These are phyloP conservation scores for Galaxea fascicularis DNA, from an alignment of 92 coral and sea anemone genomes.

Conservation along the genomic window DNA sequence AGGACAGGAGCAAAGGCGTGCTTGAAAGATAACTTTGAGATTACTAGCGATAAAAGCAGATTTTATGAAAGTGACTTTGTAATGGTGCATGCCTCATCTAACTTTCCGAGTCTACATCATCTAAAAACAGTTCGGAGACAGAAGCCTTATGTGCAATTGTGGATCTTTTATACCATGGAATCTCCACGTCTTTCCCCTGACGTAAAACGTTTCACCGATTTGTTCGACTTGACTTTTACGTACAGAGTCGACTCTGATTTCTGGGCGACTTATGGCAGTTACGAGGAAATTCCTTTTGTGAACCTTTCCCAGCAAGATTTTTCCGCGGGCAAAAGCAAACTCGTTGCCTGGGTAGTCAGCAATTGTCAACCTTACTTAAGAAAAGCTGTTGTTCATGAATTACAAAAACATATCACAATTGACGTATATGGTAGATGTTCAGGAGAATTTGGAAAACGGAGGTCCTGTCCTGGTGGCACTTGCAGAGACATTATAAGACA, in stretches of 20 bases:
- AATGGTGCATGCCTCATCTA: background rate
- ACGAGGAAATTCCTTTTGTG: background rate
- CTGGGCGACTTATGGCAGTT: conserved; percentile 7
- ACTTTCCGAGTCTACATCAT: background rate
- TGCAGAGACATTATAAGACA: too few relatives aligned
- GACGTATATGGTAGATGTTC: background rate
- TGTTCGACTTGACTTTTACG: conserved; percentile 13
- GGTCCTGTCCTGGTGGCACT: background rate
- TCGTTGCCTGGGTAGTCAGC: background rate
- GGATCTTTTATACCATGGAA: background rate
- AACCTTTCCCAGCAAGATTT: background rate
- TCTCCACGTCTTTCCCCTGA: background rate
- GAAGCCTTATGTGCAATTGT: conserved; percentile 7
- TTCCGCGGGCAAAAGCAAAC: background rate
- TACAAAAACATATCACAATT: conserved; percentile 9
- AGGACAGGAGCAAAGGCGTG: background rate
- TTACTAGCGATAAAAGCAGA: conserved; percentile 9
- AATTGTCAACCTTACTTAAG: background rate
- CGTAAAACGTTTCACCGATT: background rate
- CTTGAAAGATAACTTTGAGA: conserved; percentile 12
- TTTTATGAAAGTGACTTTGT: conserved; percentile 22
- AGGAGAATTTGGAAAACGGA: background rate
- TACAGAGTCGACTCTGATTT: conserved; percentile 10
- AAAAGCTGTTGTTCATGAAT: background rate
- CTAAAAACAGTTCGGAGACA: background rate